Percentiles rank a stretch among this genome's conserved stretches.
phyloP scores from a whole-genome alignment of 2,888 invertebrate species.

The Lordiphosa fenestrarum region DNA sequence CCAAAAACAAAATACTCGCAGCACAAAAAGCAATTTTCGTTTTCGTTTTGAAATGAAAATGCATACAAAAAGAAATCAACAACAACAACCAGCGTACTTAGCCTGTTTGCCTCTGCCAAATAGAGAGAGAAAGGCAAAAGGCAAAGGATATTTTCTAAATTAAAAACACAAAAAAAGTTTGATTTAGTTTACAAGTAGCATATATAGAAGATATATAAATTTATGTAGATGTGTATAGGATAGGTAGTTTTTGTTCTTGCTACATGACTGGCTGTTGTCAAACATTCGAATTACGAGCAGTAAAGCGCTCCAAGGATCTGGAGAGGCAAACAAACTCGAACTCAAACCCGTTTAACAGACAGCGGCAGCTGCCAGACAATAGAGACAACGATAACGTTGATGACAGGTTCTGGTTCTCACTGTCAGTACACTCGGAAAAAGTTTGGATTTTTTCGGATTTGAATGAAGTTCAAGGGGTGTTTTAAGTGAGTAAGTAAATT shows the following conservation, averaged over 20 bases:
- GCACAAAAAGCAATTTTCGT: slow-evolving; percentile 36
- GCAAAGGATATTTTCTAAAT: slow-evolving; percentile 41
- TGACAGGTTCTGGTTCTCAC: slow-evolving; percentile 32
- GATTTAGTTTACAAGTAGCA: slow-evolving; percentile 45
- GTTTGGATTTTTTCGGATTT: slow-evolving; percentile 1
- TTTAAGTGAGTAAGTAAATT: too few relatives aligned
- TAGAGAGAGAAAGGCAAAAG: slow-evolving; percentile 25
- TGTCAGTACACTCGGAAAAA: slow-evolving; percentile 17
- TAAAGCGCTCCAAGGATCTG: slow-evolving; percentile 17
- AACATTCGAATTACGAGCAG: slow-evolving; percentile 50
- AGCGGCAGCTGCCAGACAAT: slow-evolving; percentile 25
- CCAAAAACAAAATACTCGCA: slow-evolving; percentile 34
- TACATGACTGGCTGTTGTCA: slow-evolving; percentile 52
- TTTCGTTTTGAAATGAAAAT: slow-evolving; percentile 28
- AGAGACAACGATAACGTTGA: slow-evolving; percentile 36
- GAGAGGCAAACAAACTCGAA: slow-evolving; percentile 46
- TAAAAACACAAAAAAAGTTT: slow-evolving; percentile 33
- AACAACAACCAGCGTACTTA: slow-evolving; percentile 18
- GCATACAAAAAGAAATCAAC: slow-evolving; percentile 24
- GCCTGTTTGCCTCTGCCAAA: slow-evolving; percentile 13
- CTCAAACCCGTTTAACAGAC: slow-evolving; percentile 61
- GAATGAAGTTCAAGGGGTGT: neutral
- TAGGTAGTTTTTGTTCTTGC: slow-evolving; percentile 34
- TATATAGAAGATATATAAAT: slow-evolving; percentile 30
- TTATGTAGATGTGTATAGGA: slow-evolving; percentile 16